Conservation (phyloP, 2,797 vertebrate genomes). For the Anguilla pacifica region DNA sequence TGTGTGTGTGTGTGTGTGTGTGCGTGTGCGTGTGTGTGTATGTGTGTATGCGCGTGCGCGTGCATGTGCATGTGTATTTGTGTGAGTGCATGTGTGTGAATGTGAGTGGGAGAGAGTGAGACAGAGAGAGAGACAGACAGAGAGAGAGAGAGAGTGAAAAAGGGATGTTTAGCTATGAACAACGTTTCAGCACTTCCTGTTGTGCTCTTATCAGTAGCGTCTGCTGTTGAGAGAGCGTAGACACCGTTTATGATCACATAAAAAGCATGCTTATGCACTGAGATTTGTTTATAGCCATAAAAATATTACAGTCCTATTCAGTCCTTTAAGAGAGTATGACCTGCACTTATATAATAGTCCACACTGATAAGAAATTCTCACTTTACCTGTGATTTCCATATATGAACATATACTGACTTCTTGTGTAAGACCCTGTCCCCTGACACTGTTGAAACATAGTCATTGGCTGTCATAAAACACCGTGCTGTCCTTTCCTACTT, state of each 20-base stretch:
- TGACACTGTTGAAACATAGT: not conserved
- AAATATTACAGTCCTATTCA: not conserved
- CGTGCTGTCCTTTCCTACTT: not conserved
- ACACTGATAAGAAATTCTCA: not conserved
- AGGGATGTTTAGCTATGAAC: not conserved
- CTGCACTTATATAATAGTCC: not conserved
- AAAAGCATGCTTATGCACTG: not conserved
- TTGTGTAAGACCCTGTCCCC: not conserved
- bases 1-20: not conserved
- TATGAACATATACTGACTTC: not conserved
- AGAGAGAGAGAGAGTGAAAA: not conserved
- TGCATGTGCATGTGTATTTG: not conserved
- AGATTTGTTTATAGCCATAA: not conserved
- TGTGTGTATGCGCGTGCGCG: not conserved
- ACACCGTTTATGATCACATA: conserved; percentile 6
- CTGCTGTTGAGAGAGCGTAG: not conserved
- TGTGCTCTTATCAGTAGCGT: not conserved
- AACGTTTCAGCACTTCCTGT: not conserved
- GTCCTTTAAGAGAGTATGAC: not conserved
- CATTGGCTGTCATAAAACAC: not conserved
- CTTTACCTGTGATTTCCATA: not conserved
- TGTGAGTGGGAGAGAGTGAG: not conserved
- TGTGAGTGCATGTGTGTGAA: not conserved
- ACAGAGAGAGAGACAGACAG: not conserved
- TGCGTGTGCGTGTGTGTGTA: not conserved